Conservation (phyloP, 2,888 invertebrate species). For the Eupsilia transversa region DNA sequence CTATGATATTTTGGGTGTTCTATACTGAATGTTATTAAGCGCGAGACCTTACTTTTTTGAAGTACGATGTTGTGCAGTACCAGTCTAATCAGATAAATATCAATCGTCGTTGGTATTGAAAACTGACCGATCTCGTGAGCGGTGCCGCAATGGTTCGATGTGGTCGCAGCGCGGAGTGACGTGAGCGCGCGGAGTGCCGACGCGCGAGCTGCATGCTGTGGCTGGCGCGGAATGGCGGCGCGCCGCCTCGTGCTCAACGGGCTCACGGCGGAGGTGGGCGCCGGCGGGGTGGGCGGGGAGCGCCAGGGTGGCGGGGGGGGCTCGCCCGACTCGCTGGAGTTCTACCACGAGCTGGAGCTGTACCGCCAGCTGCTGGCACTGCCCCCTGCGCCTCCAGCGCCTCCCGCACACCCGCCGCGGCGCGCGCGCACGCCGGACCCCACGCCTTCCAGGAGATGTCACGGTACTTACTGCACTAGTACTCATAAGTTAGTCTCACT, state of each 20-base stretch:
- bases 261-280: constrained; percentile 84
- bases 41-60: background rate
- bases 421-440: constrained; percentile 68
- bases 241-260: constrained; percentile 87
- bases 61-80: constrained; percentile 6
- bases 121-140: background rate
- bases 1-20: background rate
- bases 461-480: constrained; percentile 36
- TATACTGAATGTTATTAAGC: constrained; percentile 2
- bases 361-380: constrained; percentile 85
- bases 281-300: constrained; percentile 59
- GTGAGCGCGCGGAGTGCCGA: constrained; percentile 22
- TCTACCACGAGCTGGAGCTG: constrained; percentile 87
- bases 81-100: constrained; percentile 1
- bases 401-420: constrained; percentile 7
- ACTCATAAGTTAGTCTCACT: background rate
- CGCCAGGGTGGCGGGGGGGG: constrained; percentile 55
- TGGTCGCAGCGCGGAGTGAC: constrained; percentile 23
- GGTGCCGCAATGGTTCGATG: constrained; percentile 6
- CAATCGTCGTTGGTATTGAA: background rate
- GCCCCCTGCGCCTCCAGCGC: constrained; percentile 58
- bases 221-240: constrained; percentile 64
- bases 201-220: constrained; percentile 22
- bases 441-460: constrained; percentile 52
- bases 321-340: constrained; percentile 81